Evolutionary conservation across 2,113 vertebrate genomes (phyloP).

Genomic region (Caretta caretta): DNA sequence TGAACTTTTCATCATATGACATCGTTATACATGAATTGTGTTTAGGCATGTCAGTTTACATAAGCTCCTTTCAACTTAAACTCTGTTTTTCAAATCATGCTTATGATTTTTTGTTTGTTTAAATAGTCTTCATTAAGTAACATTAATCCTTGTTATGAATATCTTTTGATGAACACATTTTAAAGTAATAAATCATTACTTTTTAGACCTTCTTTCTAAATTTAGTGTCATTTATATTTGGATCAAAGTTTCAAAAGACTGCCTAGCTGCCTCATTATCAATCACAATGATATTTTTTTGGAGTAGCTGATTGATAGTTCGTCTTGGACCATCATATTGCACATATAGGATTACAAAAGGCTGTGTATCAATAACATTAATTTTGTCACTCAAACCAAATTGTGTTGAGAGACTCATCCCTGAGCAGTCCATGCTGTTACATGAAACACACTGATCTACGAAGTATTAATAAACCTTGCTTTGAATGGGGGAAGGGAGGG

Average conservation of each 20-base stretch:
- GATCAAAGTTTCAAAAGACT: slow-evolving; percentile 66
- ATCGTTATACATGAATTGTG: neutral
- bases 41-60: neutral
- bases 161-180: neutral
- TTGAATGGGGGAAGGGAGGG: slow-evolving; percentile 6
- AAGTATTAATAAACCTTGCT: neutral
- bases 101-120: neutral
- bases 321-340: slow-evolving; percentile 44
- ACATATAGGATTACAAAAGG: slow-evolving; percentile 68
- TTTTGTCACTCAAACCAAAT: slow-evolving; percentile 69
- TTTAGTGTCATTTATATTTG: slow-evolving; percentile 36
- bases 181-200: slow-evolving; percentile 10
- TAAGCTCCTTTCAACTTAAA: neutral
- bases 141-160: neutral
- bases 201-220: neutral
- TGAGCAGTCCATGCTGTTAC: neutral
- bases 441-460: neutral
- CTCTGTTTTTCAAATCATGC: neutral
- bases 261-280: slow-evolving; percentile 62
- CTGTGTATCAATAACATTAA: slow-evolving; percentile 65
- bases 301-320: slow-evolving; percentile 62
- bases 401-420: slow-evolving; percentile 39
- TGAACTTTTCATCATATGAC: neutral
- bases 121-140: slow-evolving; percentile 12
- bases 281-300: slow-evolving; percentile 56